Conservation (phyloP, 1,140 invertebrate genomes). For the Euglossa dilemma region DNA sequence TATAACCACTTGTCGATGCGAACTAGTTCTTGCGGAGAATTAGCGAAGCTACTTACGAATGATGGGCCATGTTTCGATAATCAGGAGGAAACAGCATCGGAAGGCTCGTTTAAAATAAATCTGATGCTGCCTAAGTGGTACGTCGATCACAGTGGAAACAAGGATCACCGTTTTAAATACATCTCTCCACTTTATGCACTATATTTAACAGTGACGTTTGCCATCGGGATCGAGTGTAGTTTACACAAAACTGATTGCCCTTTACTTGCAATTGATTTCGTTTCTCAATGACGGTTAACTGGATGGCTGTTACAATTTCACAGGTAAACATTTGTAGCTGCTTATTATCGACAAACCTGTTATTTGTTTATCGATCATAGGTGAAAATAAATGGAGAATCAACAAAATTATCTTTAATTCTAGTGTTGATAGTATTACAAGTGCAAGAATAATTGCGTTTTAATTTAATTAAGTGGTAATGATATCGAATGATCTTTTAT, state of each 20-base stretch:
- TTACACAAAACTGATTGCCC: slow-evolving; percentile 13
- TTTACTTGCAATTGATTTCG: not conserved
- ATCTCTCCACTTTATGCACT: slow-evolving; percentile 7
- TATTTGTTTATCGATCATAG: not conserved
- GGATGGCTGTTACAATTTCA: not conserved
- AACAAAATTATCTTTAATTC: too few relatives aligned
- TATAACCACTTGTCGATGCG: not conserved
- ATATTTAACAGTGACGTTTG: slow-evolving; percentile 25
- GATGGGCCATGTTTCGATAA: not conserved
- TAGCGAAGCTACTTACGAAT: not conserved
- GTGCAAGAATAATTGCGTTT: too few relatives aligned
- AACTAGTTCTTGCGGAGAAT: not conserved
- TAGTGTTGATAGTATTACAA: too few relatives aligned
- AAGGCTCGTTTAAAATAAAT: not conserved
- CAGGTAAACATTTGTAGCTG: not conserved
- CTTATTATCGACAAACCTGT: not conserved
- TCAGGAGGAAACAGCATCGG: not conserved
- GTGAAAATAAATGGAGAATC: not conserved
- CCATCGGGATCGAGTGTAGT: not conserved
- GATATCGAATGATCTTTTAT: too few relatives aligned
- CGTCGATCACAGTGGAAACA: not conserved
- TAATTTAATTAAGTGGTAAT: too few relatives aligned
- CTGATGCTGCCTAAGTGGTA: not conserved
- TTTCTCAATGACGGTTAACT: not conserved
- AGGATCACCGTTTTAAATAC: slow-evolving; percentile 28